Base-by-base conservation (phyloP, 2,113 vertebrate species). In the Nettapus auritus region DNA sequence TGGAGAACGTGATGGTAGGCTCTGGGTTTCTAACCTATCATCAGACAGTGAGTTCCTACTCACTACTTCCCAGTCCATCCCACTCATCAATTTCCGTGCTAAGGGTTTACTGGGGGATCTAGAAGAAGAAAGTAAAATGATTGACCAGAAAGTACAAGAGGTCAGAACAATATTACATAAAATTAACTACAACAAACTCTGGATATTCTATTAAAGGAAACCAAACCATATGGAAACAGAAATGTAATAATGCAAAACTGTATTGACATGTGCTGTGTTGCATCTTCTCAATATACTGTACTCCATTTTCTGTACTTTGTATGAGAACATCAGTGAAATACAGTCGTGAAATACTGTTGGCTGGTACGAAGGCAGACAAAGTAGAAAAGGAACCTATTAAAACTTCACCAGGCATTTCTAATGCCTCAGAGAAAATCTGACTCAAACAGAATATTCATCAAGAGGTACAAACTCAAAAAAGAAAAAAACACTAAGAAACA, bases 41-140 rank as follows among this genome's bases (percentile, higher is more conserved):
- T 99, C 99, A 87, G 99, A 99, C 90, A 99, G 84, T 5, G 99
- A 99, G 98, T 99, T 99, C 97, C 99, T 98, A 98, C 99, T 99
- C 92, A 99, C 98, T 23, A 98, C 97, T 94, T 99, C 99, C 99
- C 99, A 99, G 97, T 99, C 99, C 83, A 98, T 99, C 68, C 98
- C 98, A 46, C 98, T 98, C 95, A 99, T 97, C 93, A 99, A 94
- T 95, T 99, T 99, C 90, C 99, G 98, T 92, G 97, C 98, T 98
- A 99, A 88, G 23, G 99, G 99, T 96, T 99, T 99, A 97, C 99
- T 99, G 91, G 99, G 99, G 91, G 99, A 99, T 97, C 99, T 99
- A 96, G 13, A 94, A 70, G 74, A 96, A 96, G 68, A 95, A 92
- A 96, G 50, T 48, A 75, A 88, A 91, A 83, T 29, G 19, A 62